A percentile compares a stretch with the other conserved stretches of the same genome.
Conservation (phyloP, 2,113 vertebrate genomes). For the Addax nasomaculatus region DNA sequence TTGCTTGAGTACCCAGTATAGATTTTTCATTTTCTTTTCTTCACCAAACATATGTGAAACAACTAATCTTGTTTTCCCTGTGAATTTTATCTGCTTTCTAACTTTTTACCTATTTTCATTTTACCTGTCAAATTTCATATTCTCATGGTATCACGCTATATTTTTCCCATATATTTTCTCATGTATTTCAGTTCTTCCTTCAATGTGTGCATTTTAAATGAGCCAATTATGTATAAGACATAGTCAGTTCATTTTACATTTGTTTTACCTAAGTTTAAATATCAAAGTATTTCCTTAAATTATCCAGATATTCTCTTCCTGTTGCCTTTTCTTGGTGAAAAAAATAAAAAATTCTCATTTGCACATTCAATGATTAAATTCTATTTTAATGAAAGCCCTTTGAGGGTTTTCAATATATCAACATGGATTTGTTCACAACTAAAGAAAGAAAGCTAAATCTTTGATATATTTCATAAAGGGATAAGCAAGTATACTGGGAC, state of each 20-base stretch:
- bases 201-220: neutral
- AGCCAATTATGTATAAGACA: neutral
- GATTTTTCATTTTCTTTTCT: neutral
- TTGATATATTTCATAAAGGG: slow-evolving; percentile 11
- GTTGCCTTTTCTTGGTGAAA: neutral
- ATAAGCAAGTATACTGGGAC: neutral
- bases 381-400: slow-evolving; percentile 19
- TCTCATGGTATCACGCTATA: neutral
- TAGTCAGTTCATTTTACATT: neutral
- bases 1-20: neutral
- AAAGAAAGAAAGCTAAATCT: neutral
- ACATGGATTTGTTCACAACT: neutral
- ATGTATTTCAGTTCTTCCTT: neutral
- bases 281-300: neutral
- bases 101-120: neutral
- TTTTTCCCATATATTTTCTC: neutral
- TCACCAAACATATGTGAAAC: neutral
- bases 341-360: slow-evolving; percentile 13
- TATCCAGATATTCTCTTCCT: neutral
- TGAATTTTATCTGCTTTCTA: neutral
- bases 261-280: neutral
- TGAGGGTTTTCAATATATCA: neutral
- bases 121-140: neutral
- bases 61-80: neutral
- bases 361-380: slow-evolving; percentile 21